Conservation (phyloP, 1,140 invertebrate genomes). For the Camponotus floridanus region DNA sequence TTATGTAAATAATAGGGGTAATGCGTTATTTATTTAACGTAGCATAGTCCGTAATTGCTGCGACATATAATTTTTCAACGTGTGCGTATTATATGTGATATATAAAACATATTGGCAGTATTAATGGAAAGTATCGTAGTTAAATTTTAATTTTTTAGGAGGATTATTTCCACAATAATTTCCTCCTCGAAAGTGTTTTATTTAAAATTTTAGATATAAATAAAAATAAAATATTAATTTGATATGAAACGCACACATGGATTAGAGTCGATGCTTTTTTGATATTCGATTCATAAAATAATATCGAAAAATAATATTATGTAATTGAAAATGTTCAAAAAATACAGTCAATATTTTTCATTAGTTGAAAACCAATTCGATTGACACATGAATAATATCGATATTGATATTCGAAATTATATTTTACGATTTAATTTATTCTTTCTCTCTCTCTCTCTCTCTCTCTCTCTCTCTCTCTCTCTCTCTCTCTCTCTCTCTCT, state of each 20-base stretch:
- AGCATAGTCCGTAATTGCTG: constrained; percentile 27
- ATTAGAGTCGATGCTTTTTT: constrained; percentile 29
- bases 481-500: neutral
- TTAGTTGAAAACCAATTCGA: neutral
- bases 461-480: too few species aligned
- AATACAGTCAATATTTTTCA: constrained; percentile 16
- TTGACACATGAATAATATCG: neutral
- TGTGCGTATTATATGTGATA: neutral
- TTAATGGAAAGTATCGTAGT: constrained; percentile 26
- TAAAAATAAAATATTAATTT: constrained; percentile 26
- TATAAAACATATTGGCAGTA: neutral
- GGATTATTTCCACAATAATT: constrained; percentile 15
- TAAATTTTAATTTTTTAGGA: neutral
- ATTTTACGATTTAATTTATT: constrained; percentile 64
- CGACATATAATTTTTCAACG: constrained; percentile 1
- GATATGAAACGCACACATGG: constrained; percentile 36
- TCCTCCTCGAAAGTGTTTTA: neutral
- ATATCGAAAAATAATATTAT: neutral
- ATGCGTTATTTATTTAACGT: constrained; percentile 77
- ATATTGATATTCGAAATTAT: constrained; percentile 2
- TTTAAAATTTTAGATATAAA: neutral
- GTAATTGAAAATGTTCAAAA: neutral
- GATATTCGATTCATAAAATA: neutral
- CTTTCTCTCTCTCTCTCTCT: neutral
- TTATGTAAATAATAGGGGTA: constrained; percentile 72